Conservation (phyloP, 2,888 invertebrate genomes). For the Amblyjoppa fuscipennis region DNA sequence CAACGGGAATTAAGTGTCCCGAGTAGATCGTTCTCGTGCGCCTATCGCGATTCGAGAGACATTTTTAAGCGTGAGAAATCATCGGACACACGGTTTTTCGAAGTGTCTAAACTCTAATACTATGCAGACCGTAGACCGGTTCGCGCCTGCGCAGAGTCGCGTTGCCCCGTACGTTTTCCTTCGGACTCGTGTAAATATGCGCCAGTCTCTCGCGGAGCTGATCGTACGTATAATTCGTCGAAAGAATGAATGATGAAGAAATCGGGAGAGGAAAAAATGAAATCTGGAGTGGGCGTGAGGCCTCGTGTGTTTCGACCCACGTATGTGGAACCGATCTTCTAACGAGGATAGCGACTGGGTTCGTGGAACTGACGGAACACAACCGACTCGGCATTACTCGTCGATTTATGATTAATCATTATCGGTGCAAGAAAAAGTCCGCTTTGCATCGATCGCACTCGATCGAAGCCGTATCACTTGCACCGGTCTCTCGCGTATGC, state of each 20-base stretch:
- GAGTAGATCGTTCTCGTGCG: conserved; percentile 18
- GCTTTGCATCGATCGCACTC: not conserved
- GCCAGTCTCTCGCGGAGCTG: conserved; percentile 40
- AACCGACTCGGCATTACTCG: conserved; percentile 33
- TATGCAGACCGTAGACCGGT: conserved; percentile 70
- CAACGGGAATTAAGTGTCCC: conserved; percentile 22
- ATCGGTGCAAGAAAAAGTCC: not conserved
- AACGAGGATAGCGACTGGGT: conserved; percentile 55
- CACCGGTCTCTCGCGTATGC: not conserved
- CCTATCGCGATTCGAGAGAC: conserved; percentile 7
- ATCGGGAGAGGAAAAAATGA: conserved; percentile 50
- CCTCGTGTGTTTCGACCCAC: conserved; percentile 74
- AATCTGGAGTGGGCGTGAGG: conserved; percentile 73
- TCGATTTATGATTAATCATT: not conserved
- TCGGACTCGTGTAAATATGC: conserved; percentile 41
- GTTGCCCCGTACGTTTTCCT: conserved; percentile 24
- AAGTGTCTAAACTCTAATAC: conserved; percentile 13
- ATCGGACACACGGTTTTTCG: not conserved
- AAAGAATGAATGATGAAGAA: conserved; percentile 70
- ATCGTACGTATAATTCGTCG: conserved; percentile 32
- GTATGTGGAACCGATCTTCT: conserved; percentile 67
- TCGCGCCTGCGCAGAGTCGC: conserved; percentile 72
- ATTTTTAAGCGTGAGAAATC: conserved; percentile 47
- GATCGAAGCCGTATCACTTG: not conserved
- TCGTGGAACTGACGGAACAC: conserved; percentile 50